A percentile compares a stretch with the other conserved stretches of the same genome.
These are phyloP conservation scores for Pteria penguin DNA, from an alignment of 2,888 invertebrate species.

Conservation along the genomic window DNA sequence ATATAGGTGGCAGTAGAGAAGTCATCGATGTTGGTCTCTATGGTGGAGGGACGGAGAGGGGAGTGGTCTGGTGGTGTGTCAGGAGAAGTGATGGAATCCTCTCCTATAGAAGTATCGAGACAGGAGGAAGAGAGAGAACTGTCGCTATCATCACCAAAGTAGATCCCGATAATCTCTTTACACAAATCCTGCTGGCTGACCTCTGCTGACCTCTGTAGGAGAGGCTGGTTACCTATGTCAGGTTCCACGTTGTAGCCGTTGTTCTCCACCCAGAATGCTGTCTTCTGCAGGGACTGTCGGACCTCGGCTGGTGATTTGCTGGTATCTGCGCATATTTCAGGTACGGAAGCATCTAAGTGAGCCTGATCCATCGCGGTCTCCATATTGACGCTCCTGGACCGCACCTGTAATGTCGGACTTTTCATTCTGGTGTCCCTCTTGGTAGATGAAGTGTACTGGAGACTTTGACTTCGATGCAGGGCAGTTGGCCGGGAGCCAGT, in stretches of 20 bases:
- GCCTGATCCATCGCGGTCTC: background rate
- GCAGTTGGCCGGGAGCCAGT: no score
- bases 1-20: conserved; percentile 54
- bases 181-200: conserved; percentile 58
- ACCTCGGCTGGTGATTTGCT: conserved; percentile 36
- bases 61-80: conserved; percentile 18
- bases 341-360: background rate
- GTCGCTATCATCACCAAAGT: conserved; percentile 59
- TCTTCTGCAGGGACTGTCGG: conserved; percentile 37
- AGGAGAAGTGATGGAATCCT: conserved; percentile 13
- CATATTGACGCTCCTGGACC: background rate
- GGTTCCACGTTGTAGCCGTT: conserved; percentile 27
- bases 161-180: conserved; percentile 58
- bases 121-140: conserved; percentile 42
- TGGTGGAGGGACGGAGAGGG: background rate
- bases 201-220: conserved; percentile 32
- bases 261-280: conserved; percentile 44
- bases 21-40: conserved; percentile 58
- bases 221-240: conserved; percentile 1
- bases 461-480: background rate
- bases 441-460: no score
- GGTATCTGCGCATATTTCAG: conserved; percentile 24
- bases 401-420: conserved; percentile 20
- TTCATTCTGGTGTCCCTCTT: background rate
- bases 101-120: conserved; percentile 32